These are phyloP conservation scores for Dryobotodes eremita DNA, from an alignment of 2,888 invertebrate genomes.

Conservation along the genomic window DNA sequence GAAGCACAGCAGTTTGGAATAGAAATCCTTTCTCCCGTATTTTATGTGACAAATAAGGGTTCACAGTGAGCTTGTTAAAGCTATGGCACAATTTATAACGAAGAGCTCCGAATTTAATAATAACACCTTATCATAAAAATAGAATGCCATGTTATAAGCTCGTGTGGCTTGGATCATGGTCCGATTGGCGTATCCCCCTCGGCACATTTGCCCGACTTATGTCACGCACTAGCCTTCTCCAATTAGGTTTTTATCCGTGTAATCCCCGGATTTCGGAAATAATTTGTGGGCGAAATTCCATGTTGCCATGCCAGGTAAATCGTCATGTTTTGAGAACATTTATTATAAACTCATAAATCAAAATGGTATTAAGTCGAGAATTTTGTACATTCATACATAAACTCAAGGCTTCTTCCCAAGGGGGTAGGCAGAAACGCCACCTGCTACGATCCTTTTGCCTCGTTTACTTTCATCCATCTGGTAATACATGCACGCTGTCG, in stretches of 20 bases:
- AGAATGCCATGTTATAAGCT: constrained; percentile 41
- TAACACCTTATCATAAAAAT: constrained; percentile 33
- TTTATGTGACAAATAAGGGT: constrained; percentile 20
- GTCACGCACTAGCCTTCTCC: constrained; percentile 62
- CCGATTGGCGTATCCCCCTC: constrained; percentile 44
- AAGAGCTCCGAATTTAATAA: constrained; percentile 26
- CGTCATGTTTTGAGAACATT: constrained; percentile 36
- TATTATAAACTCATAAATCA: constrained; percentile 33
- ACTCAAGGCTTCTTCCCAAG: not conserved
- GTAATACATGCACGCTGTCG: not conserved
- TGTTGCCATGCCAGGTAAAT: constrained; percentile 32
- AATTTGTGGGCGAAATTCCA: constrained; percentile 52
- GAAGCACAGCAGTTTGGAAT: constrained; percentile 9
- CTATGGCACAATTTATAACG: constrained; percentile 13
- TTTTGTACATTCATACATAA: not conserved
- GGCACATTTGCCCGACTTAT: constrained; percentile 48
- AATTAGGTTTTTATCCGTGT: constrained; percentile 69
- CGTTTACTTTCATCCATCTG: not conserved
- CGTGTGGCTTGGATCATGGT: constrained; percentile 49
- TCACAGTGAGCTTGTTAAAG: constrained; percentile 17
- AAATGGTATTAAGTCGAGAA: constrained; percentile 29
- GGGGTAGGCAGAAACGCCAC: not conserved
- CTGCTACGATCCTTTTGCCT: not conserved
- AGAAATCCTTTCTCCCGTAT: constrained; percentile 20
- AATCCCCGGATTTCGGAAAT: constrained; percentile 62